Evolutionary conservation across 1,140 invertebrate species (phyloP).

Genomic region (Cheumatopsyche charites): DNA sequence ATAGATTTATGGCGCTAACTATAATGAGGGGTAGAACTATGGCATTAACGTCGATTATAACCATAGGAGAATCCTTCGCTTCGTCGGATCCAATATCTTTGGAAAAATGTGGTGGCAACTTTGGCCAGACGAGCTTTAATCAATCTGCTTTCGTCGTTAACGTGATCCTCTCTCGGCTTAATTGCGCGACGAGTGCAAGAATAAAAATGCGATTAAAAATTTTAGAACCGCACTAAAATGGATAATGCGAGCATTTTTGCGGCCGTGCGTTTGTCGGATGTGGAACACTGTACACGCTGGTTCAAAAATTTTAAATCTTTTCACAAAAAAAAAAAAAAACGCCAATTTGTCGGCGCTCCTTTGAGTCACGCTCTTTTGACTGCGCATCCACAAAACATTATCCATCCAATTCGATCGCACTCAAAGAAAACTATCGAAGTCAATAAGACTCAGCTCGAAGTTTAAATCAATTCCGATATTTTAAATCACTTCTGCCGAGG

Average conservation of each 20-base stretch:
- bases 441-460: too few species aligned
- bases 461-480: too few species aligned
- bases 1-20: not conserved
- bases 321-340: not conserved
- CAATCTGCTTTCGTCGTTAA: slow-evolving; percentile 26
- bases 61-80: slow-evolving; percentile 15
- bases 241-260: not conserved
- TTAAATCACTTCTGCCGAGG: not conserved
- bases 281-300: not conserved
- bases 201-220: slow-evolving; percentile 25
- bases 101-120: slow-evolving; percentile 26
- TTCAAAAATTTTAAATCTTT: not conserved
- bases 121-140: slow-evolving; percentile 40
- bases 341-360: too few species aligned
- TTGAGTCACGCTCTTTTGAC: too few species aligned
- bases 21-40: not conserved
- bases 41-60: slow-evolving; percentile 12
- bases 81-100: slow-evolving; percentile 19
- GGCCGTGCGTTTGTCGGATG: not conserved
- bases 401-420: too few species aligned
- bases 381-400: too few species aligned
- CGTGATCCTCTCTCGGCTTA: slow-evolving; percentile 15
- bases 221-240: slow-evolving; percentile 8
- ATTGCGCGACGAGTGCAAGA: slow-evolving; percentile 32
- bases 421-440: too few species aligned